Evolutionary conservation across 2,888 invertebrate genomes (phyloP), one percentile per base, ranked within the genome.

Genomic region (Hypsopygia costalis): DNA sequence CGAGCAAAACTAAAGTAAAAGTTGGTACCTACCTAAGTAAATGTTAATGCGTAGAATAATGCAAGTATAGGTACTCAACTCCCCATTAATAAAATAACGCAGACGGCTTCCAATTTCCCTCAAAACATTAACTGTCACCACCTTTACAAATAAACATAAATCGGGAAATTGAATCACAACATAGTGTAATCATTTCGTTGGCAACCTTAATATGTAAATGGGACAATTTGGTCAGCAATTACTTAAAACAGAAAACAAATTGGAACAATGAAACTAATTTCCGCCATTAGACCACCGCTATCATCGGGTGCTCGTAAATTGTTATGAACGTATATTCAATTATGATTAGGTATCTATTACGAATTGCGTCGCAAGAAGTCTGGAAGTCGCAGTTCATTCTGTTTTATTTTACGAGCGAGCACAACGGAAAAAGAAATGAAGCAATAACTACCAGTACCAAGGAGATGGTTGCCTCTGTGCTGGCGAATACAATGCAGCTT

Each of bases 371-470:
- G 51, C 45, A 41, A 44, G 41, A 40, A 41, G 41, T 50, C 49
- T 48, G 47, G 46, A 52, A 46, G 48, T 46, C 38, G 47, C 51
- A 52, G 47, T 65, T 58, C 70, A 69, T 70, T 69, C 60, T 57
- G 46, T 64, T 67, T 68, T 59, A 64, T 64, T 69, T 66, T 62
- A 66, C 69, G 62, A 65, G 52, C 60, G 43, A 43, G 43, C 50
- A 50, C 57, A 58, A 55, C 62, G 49, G 52, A 55, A 60, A 65
- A 63, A 66, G 62, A 63, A 73, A 74, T 73, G 59, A 75, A 76
- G 72, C 68, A 68, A 71, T 75, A 68, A 74, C 58, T 63, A 46
- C 48, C 49, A 52, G 56, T 41, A 52, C 35, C 37, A 49, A 47
- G 43, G 36, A 40, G 46, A 22, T 33, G 25, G 27, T 9, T 35